Base-by-base conservation (phyloP, 2,888 invertebrate genomes). In the Mayetiola destructor region DNA sequence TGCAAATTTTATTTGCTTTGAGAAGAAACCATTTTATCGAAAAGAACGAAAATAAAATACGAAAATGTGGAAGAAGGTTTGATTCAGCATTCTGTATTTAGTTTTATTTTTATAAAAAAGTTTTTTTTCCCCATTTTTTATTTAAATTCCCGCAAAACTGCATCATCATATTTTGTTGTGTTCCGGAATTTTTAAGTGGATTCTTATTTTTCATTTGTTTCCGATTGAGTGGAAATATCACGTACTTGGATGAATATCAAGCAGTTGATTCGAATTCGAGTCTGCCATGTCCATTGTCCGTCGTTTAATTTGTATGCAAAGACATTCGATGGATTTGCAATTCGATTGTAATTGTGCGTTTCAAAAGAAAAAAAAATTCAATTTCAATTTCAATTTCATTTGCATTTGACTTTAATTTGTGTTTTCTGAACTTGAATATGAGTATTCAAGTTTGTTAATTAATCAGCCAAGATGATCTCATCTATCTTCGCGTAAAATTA, bases 11-110 rank as follows among this genome's bases (percentile, higher is more conserved):
- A 9, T 16, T 16, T 39, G 5, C 27, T 48, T 12, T 14, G 48
- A 8, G 12, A 12, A 37, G 4, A 37, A 14, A 12, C n/a, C 37
- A 6, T 6, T 16, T 37, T 37, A 3, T 4, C 14, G n/a, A n/a
- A 48, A 42, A 42, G 21, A 16, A 48, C 5, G 27, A 48, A 3
- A 27, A 2, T 9, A 27, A 48, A 48, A 21, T n/a, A 42, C 3
- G 12, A 9, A 48, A 48, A 48, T 48, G 48, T 48, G 48, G 48
- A 48, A 48, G 16, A 48, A 48, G 48, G 48, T 48, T 48, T 48
- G 48, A 48, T 27, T 48, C 23, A 10, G 20, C 8, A 21, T 42
- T 42, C 23, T 8, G 1, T 2, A 42, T 23, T 21, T 23, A 42
- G 14, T 18, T n/a, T 39, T 39, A 39, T 18, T 39, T 39, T 39